These are phyloP conservation scores for Hepsetus odoe DNA, from an alignment of 2,113 vertebrate genomes.

Conservation along the genomic window DNA sequence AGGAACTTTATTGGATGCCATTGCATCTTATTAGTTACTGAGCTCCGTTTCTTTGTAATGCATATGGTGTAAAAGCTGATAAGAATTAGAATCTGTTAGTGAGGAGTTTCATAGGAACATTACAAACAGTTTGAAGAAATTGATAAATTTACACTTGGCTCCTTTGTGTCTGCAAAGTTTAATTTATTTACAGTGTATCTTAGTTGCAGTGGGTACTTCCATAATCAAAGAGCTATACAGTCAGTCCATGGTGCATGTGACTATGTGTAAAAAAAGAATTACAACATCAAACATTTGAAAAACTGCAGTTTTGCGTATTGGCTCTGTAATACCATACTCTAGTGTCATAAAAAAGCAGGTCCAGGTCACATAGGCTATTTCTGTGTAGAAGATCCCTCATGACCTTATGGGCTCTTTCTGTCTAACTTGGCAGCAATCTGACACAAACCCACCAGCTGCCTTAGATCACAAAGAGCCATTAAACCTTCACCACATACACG, in stretches of 20 bases:
- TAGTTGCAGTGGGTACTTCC: not conserved
- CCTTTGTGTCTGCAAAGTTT: too few relatives aligned
- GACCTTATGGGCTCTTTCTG: slow-evolving; percentile 11
- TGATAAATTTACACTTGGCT: too few relatives aligned
- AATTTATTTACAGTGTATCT: not conserved
- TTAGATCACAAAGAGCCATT: slow-evolving; percentile 17
- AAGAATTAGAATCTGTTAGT: too few relatives aligned
- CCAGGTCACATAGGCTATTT: not conserved
- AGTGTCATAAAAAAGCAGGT: too few relatives aligned
- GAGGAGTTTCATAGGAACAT: too few relatives aligned
- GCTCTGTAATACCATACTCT: not conserved
- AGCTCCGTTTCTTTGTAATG: too few relatives aligned
- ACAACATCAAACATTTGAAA: not conserved
- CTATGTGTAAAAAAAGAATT: too few relatives aligned
- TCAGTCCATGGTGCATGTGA: not conserved
- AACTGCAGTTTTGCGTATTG: not conserved
- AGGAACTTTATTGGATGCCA: too few relatives aligned
- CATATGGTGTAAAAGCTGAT: too few relatives aligned
- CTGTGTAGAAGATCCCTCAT: not conserved
- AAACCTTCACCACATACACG: slow-evolving; percentile 37
- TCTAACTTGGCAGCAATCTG: slow-evolving; percentile 1
- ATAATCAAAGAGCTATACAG: not conserved
- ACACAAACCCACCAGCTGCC: not conserved
- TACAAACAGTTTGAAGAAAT: too few relatives aligned
- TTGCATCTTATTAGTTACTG: too few relatives aligned